phyloP scores from a whole-genome alignment of 1,140 invertebrate genomes.

The Manduca sexta region DNA sequence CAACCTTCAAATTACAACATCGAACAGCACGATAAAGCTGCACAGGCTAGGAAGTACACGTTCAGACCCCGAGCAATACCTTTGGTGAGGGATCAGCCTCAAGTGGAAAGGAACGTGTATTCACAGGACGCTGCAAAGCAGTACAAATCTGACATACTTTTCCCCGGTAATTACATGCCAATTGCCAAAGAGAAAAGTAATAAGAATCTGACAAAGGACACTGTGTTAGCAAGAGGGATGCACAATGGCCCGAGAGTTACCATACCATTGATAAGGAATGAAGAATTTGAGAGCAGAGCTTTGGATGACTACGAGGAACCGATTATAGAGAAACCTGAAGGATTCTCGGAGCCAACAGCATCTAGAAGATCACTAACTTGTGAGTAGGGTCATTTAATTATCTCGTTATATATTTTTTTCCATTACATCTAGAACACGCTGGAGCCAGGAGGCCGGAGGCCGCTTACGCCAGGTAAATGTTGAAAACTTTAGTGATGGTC shows the following conservation, averaged over 20 bases:
- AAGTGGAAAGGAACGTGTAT: constrained; percentile 43
- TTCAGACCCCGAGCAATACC: constrained; percentile 54
- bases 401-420: too few species aligned
- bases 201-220: constrained; percentile 24
- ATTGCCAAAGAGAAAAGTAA: constrained; percentile 65
- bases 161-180: constrained; percentile 64
- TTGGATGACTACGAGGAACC: constrained; percentile 40
- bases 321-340: constrained; percentile 41
- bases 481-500: too few species aligned
- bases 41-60: constrained; percentile 32
- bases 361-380: constrained; percentile 60
- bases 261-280: constrained; percentile 50
- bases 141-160: constrained; percentile 56
- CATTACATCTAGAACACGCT: too few species aligned
- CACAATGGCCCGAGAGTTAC: constrained; percentile 38
- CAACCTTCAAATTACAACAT: constrained; percentile 30
- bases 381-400: constrained; percentile 35
- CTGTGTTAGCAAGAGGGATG: constrained; percentile 13
- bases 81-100: constrained; percentile 27
- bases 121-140: constrained; percentile 34
- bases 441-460: too few species aligned
- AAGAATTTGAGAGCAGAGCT: constrained; percentile 46
- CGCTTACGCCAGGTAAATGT: too few species aligned
- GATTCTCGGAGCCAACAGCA: constrained; percentile 34
- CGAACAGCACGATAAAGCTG: constrained; percentile 18